Conservation (phyloP, 1,140 invertebrate genomes). For the Sycobia sp. region DNA sequence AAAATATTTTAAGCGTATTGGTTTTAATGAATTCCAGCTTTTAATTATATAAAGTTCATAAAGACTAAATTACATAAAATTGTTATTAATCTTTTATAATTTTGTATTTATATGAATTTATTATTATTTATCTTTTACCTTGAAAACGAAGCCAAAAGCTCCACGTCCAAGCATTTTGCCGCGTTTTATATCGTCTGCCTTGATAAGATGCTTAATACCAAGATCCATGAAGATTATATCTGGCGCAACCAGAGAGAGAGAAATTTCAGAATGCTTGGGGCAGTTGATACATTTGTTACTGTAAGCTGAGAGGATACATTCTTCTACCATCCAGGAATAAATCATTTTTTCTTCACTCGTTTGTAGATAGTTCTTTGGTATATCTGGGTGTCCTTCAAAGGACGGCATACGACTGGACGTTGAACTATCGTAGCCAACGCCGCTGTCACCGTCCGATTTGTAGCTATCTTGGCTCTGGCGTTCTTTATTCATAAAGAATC, state of each 20-base stretch:
- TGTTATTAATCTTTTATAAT: neutral
- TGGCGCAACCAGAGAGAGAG: slow-evolving; percentile 78
- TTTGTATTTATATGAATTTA: neutral
- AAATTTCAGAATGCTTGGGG: slow-evolving; percentile 74
- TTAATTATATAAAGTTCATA: neutral
- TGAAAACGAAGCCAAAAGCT: slow-evolving; percentile 96
- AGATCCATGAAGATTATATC: slow-evolving; percentile 91
- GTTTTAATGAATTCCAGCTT: no score
- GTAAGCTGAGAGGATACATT: slow-evolving; percentile 90
- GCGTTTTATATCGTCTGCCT: slow-evolving; percentile 77
- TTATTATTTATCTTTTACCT: slow-evolving; percentile 41
- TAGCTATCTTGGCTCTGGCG: slow-evolving; percentile 70
- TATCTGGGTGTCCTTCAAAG: slow-evolving; percentile 74
- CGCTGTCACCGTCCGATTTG: slow-evolving; percentile 79
- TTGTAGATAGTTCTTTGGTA: slow-evolving; percentile 46
- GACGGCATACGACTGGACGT: slow-evolving; percentile 80
- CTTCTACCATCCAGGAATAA: slow-evolving; percentile 89
- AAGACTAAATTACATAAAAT: neutral
- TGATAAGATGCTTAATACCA: slow-evolving; percentile 77
- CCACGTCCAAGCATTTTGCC: slow-evolving; percentile 89
- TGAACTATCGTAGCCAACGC: slow-evolving; percentile 74
- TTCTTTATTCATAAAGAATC: slow-evolving; percentile 44
- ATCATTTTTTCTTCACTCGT: slow-evolving; percentile 51
- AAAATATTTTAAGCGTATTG: no score
- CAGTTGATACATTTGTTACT: slow-evolving; percentile 73